Base-by-base conservation (phyloP, 2,797 vertebrate species). In the Characodon lateralis region DNA sequence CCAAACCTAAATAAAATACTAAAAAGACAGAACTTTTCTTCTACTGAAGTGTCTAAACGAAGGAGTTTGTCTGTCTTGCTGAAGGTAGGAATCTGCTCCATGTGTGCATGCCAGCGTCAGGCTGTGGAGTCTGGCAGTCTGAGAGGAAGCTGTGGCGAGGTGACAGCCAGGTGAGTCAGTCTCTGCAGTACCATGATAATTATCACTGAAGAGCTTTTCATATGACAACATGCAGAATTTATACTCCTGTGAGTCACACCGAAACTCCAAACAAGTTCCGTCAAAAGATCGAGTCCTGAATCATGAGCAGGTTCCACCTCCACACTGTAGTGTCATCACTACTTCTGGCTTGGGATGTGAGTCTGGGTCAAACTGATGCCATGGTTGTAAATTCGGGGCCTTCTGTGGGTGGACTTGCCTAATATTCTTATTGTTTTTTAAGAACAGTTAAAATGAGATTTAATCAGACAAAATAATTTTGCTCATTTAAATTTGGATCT, bases 151-250 rank as follows among this genome's bases (percentile, higher is more conserved):
- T 59, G 61, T 0, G 28, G 31, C 10, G 71, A 76, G 77, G 83
- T 76, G 73, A 75, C 71, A 9, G 63, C 63, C 59, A 73, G 82
- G 71, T 81, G 78, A 79, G 76, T 84, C 76, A 74, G 53, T 41
- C n/a, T 71, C 58, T 14, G 9, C 31, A 48, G 58, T 13, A 46
- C 79, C 56, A 73, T 2, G 43, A 81, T 82, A 85, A 86, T 82
- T 73, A 86, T 71, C 16, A 51, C 14, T 55, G 35, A 72, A 20
- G 16, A 79, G 81, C 87, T 79, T 76, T 87, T 85, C 83, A 66
- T 66, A 26, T 63, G 76, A 84, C 76, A 4, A 10, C 79, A 16
- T 63, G 51, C 56, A 74, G 48, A 77, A 89, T 90, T 90, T 84
- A 86, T 26, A n/a, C 56, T 55, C 28, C 1, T 2, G 79, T 65